A percentile compares a stretch with the other conserved stretches of the same genome.
Evolutionary conservation across 1,140 invertebrate genomes (phyloP).

Genomic region (Aplysia californica): DNA sequence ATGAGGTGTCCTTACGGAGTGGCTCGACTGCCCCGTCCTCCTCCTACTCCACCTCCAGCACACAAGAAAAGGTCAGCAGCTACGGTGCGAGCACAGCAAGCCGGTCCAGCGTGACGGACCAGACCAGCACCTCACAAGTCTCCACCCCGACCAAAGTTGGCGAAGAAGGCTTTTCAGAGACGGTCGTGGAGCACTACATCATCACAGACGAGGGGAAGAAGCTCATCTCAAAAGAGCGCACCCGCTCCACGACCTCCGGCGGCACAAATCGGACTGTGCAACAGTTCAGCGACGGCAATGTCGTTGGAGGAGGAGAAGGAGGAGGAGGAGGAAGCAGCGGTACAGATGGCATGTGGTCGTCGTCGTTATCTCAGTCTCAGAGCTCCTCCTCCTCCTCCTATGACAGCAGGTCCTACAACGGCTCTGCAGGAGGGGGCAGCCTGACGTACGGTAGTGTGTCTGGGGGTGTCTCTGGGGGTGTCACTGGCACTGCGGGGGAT

Average conservation of each 20-base stretch:
- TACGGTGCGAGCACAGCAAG: neutral
- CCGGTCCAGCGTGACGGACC: neutral
- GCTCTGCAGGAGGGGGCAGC: too few species aligned
- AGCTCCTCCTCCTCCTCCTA: too few species aligned
- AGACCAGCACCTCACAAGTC: neutral
- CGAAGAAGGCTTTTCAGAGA: constrained; percentile 11
- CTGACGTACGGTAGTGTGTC: too few species aligned
- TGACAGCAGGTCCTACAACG: too few species aligned
- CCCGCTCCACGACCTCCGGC: neutral
- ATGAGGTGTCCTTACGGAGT: too few species aligned
- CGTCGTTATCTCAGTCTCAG: too few species aligned
- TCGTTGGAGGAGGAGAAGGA: neutral
- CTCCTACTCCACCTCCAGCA: too few species aligned
- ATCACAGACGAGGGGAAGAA: constrained; percentile 22
- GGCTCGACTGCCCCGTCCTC: too few species aligned
- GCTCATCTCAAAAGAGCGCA: constrained; percentile 18
- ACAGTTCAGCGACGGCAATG: neutral
- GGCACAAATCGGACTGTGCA: neutral
- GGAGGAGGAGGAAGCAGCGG: too few species aligned
- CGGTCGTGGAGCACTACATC: constrained; percentile 16
- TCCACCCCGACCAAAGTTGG: neutral
- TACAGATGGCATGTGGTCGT: too few species aligned
- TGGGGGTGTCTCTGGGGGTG: too few species aligned
- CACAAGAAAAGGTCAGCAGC: neutral
- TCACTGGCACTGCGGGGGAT: too few species aligned